phyloP scores from a whole-genome alignment of 2,797 vertebrate species.

The Gadopsis marmoratus region DNA sequence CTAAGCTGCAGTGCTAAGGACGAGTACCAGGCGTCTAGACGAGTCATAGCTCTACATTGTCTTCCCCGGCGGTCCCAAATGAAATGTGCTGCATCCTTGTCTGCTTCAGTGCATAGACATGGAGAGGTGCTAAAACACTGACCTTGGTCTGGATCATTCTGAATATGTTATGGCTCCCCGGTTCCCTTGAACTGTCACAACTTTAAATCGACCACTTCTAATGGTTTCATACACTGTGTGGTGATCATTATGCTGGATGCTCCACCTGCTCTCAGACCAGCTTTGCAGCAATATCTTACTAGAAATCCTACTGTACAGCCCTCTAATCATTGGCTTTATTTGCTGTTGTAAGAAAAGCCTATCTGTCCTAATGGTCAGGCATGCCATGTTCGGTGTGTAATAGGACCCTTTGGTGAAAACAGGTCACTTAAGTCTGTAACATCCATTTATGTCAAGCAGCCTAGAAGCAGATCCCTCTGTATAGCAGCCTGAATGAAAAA shows the following conservation, averaged over 20 bases:
- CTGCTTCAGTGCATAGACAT: slow-evolving; percentile 76
- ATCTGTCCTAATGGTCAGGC: slow-evolving; percentile 49
- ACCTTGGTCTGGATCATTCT: slow-evolving; percentile 84
- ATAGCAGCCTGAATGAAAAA: background rate
- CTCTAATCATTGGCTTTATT: slow-evolving; percentile 22
- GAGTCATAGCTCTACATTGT: slow-evolving; percentile 83
- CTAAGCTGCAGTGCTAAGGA: slow-evolving; percentile 70
- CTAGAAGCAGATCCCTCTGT: background rate
- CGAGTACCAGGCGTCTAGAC: slow-evolving; percentile 80
- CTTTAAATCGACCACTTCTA: slow-evolving; percentile 83
- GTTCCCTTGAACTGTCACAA: slow-evolving; percentile 88
- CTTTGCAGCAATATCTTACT: slow-evolving; percentile 39
- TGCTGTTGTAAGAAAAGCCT: slow-evolving; percentile 27
- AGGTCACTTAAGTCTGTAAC: slow-evolving; percentile 43
- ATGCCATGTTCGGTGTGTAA: slow-evolving; percentile 43
- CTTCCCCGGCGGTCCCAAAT: slow-evolving; percentile 79
- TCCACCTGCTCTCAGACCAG: slow-evolving; percentile 53
- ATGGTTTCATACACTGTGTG: slow-evolving; percentile 75
- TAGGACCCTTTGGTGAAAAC: slow-evolving; percentile 59
- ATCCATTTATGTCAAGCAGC: slow-evolving; percentile 1
- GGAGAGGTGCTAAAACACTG: slow-evolving; percentile 80
- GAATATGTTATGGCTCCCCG: slow-evolving; percentile 83
- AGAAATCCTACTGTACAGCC: slow-evolving; percentile 6
- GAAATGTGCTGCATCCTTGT: slow-evolving; percentile 83
- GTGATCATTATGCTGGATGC: slow-evolving; percentile 56